phyloP scores from a whole-genome alignment of 1,140 invertebrate species.

The Leptinotarsa texana region DNA sequence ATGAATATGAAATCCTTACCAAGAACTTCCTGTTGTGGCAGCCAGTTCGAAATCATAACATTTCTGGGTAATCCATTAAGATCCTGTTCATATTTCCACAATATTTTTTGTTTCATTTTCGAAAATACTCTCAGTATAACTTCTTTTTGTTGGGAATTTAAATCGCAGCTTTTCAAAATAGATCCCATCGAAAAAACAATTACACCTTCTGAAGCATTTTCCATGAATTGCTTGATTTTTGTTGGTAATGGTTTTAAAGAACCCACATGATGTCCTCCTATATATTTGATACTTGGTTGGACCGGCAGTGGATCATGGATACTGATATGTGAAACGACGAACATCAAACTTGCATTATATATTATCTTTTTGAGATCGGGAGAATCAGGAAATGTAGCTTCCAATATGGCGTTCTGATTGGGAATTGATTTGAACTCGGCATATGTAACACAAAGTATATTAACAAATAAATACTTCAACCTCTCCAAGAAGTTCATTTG shows the following conservation, averaged over 20 bases:
- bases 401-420: slow-evolving; percentile 4
- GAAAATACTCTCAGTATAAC: slow-evolving; percentile 59
- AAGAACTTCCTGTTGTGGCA: slow-evolving; percentile 67
- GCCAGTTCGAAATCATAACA: slow-evolving; percentile 59
- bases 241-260: slow-evolving; percentile 8
- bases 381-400: slow-evolving; percentile 14
- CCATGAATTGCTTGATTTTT: slow-evolving; percentile 61
- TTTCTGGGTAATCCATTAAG: slow-evolving; percentile 54
- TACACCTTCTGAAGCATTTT: slow-evolving; percentile 63
- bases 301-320: slow-evolving; percentile 42
- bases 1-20: slow-evolving; percentile 50
- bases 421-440: slow-evolving; percentile 20
- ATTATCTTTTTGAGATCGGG: slow-evolving; percentile 14
- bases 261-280: slow-evolving; percentile 36
- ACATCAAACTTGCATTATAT: slow-evolving; percentile 55
- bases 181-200: slow-evolving; percentile 73
- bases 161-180: slow-evolving; percentile 56
- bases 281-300: slow-evolving; percentile 39
- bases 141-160: slow-evolving; percentile 56
- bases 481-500: slow-evolving; percentile 23
- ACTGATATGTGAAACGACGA: slow-evolving; percentile 49
- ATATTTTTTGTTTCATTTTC: slow-evolving; percentile 61
- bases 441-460: background rate
- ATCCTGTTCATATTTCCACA: slow-evolving; percentile 70
- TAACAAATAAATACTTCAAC: slow-evolving; percentile 9